Base-by-base conservation (phyloP, 2,797 vertebrate genomes). In the Onychomys torridus region DNA sequence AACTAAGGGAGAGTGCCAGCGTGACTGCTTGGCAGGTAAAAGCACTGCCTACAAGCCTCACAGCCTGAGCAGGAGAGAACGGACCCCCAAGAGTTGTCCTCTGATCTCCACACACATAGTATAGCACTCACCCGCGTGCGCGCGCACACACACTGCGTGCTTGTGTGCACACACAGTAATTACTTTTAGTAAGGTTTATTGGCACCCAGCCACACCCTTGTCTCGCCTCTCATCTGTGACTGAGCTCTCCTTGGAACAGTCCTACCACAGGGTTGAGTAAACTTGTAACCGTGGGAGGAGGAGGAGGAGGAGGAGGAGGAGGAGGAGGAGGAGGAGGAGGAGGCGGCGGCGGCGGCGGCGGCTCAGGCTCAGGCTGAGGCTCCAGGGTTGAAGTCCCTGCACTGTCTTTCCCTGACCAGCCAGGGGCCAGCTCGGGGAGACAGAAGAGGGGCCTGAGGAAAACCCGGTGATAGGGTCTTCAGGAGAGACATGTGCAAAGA, bases 161-260 rank as follows among this genome's bases (percentile, higher is more conserved):
- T 23, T 34, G 43, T 65, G 9, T 21, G 5, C 2, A 13, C 29
- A 84, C 8, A 52, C 34, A 17, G 5, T 37, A 37, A 55, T 69
- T 71, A 87, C 23, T 84, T 23, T 46, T 49, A 46, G 40, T 65
- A 93, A 95, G 91, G 85, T 96, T 95, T 83, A 78, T 79, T 93
- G 92, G 87, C 46, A 32, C n/a, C 12, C 4, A 37, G 43, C 46
- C 75, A 65, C 0, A 0, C 11, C 52, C 90, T 34, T 55, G 84
- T 17, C 17, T 73, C 65, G 61, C 21, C 0, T 1, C 19, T 25
- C 49, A 0, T 71, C 55, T 49, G 10, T 57, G 81, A 32, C 65
- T 34, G 46, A 57, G 87, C 75, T 69, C 49, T 2, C n/a, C 6
- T 19, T 25, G 46, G 43, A 65, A 6, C 25, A 59, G 76, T 19